Conservation (phyloP, 2,113 vertebrate genomes). For the Alaudala cheleensis region DNA sequence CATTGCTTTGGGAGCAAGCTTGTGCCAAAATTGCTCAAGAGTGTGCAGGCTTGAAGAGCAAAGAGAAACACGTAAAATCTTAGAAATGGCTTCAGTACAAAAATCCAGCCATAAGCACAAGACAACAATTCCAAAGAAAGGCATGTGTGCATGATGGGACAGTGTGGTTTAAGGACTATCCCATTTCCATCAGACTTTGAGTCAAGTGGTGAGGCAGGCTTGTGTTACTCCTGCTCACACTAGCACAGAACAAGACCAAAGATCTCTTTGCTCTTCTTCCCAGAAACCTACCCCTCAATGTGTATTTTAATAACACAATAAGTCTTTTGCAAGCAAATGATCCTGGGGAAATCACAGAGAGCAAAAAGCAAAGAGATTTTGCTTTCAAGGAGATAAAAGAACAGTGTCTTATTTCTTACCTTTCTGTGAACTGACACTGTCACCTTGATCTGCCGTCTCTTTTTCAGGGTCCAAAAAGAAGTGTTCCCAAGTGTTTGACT, state of each 20-base stretch:
- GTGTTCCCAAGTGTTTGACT: neutral
- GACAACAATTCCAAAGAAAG: neutral
- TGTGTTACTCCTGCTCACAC: neutral
- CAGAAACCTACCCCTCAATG: neutral
- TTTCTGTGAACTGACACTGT: neutral
- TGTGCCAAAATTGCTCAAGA: neutral
- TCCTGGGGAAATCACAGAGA: neutral
- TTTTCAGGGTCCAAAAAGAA: neutral
- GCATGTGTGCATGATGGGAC: neutral
- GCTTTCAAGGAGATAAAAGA: neutral
- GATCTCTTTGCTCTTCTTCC: neutral
- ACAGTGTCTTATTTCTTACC: neutral
- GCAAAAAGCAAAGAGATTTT: neutral
- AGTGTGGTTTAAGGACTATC: neutral
- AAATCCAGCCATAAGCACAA: neutral
- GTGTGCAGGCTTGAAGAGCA: neutral
- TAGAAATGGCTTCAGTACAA: neutral
- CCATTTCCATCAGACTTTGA: neutral
- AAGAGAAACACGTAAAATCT: neutral
- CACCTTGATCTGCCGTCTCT: neutral
- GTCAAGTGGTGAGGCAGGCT: neutral
- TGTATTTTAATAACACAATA: no score
- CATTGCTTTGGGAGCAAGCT: neutral
- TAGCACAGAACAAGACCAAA: fast-evolving
- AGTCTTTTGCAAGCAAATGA: neutral